Evolutionary conservation across 2,113 vertebrate genomes (phyloP).

Genomic region (Tragulus kanchil): DNA sequence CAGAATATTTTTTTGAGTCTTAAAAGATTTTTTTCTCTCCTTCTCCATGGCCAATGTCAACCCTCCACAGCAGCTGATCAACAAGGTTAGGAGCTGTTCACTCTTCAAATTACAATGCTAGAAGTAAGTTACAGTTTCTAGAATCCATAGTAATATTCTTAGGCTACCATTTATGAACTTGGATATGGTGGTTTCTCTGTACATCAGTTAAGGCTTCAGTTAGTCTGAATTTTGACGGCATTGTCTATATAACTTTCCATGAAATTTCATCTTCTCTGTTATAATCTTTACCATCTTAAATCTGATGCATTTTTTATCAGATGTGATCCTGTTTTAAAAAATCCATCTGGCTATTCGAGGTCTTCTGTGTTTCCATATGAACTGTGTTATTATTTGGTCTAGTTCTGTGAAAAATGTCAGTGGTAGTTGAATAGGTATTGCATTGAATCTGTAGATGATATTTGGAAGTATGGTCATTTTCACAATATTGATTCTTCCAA

Average conservation of each 20-base stretch:
- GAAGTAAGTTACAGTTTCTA: not conserved
- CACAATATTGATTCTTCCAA: too few species aligned
- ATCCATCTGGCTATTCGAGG: too few species aligned
- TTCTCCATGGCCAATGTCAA: not conserved
- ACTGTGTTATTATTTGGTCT: too few species aligned
- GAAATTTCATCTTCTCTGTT: not conserved
- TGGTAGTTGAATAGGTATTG: too few species aligned
- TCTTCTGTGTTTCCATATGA: too few species aligned
- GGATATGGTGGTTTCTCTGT: not conserved
- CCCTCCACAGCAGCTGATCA: not conserved
- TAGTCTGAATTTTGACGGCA: not conserved
- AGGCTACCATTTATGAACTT: not conserved
- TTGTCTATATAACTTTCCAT: not conserved
- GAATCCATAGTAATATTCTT: not conserved
- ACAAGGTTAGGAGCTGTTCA: slow-evolving; percentile 35
- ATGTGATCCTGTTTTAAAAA: not conserved
- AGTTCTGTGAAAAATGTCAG: too few species aligned
- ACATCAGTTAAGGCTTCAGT: not conserved
- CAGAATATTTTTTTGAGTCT: slow-evolving; percentile 14
- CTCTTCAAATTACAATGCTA: not conserved
- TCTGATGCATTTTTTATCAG: not conserved
- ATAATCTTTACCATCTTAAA: not conserved
- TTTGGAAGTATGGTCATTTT: too few species aligned
- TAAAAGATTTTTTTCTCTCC: slow-evolving; percentile 16
- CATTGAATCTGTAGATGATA: too few species aligned